Evolutionary conservation across 2,113 vertebrate genomes (phyloP).

Genomic region (Dascyllus trimaculatus): DNA sequence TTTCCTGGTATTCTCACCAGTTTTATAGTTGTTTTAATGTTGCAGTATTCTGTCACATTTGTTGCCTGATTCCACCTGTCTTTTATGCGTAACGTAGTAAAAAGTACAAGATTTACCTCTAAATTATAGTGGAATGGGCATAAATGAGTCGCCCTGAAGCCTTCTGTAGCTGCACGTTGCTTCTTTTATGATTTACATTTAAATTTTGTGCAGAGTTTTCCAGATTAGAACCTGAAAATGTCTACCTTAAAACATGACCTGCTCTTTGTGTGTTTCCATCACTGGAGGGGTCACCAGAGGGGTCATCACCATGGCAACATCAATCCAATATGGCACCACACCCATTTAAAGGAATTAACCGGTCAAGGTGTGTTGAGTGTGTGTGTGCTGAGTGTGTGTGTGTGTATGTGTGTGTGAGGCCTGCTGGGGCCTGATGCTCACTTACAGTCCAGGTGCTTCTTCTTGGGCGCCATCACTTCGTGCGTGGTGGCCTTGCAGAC

Average conservation of each 20-base stretch:
- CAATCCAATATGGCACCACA: conserved; percentile 57
- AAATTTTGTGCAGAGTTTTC: too few relatives aligned
- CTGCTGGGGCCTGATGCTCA: conserved; percentile 39
- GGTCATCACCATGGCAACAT: conserved; percentile 54
- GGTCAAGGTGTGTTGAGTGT: neutral
- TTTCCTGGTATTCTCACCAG: too few relatives aligned
- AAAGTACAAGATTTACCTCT: too few relatives aligned
- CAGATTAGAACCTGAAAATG: too few relatives aligned
- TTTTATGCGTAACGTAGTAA: too few relatives aligned
- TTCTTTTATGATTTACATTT: too few relatives aligned
- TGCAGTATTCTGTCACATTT: too few relatives aligned
- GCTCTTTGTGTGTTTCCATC: conserved; percentile 31
- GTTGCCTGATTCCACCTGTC: too few relatives aligned
- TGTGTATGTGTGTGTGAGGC: neutral
- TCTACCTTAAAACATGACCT: conserved; percentile 44
- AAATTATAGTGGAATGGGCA: too few relatives aligned
- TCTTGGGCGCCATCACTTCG: conserved; percentile 99
- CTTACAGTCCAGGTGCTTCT: conserved; percentile 99
- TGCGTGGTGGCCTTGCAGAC: conserved; percentile 99
- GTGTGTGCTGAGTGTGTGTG: neutral
- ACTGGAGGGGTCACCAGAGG: conserved; percentile 56
- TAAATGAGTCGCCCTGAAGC: too few relatives aligned
- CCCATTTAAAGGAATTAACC: conserved; percentile 48
- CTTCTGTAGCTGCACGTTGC: too few relatives aligned
- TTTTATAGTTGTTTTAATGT: too few relatives aligned